Evolutionary conservation across 2,888 invertebrate species (phyloP), one percentile per base, ranked within the genome.

Genomic region (Drosophila meridionalis): DNA sequence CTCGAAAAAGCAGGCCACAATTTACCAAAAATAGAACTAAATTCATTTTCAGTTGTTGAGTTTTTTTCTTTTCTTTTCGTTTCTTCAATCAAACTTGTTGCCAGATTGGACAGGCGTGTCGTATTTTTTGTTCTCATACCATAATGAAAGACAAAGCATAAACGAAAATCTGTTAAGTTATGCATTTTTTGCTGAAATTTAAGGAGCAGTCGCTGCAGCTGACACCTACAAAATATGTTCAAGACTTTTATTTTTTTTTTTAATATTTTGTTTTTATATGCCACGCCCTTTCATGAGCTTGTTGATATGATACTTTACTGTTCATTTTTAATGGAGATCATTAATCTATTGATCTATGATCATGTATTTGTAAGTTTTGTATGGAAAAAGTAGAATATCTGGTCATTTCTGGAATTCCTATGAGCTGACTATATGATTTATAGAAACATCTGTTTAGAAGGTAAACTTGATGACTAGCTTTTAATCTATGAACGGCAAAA

Each of bases 21-120:
- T 70, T 70, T 70, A 79, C 79, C 79, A 79, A 79, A 79, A 79
- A 79, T 79, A 79, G 79, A 57, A 52, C 43, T 62, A n/a, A 56
- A 43, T 68, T 69, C 60, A 48, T 63, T 69, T 69, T 47, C 26
- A 34, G 55, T 67, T 70, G 73, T 36, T 48, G 45, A 61, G 48
- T 64, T 61, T 57, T 57, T 48, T 30, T 30, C n/a, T 50, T 14
- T 28, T 28, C 12, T 20, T 47, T 26, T 1, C n/a, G 34, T 53
- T 48, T 38, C 43, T 53, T n/a, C 36, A 48, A 34, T 63, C 56
- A 52, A 42, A 26, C 30, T 36, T 32, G 32, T 0, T 28, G 42
- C 45, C 58, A 30, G 50, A 59, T 34, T 43, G 7, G 36, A 56
- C 55, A 69, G 69, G 78, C 76, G 67, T 79, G 78, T 78, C 76